Base-by-base conservation (phyloP, 2,113 vertebrate genomes). In the Cyanoderma ruficeps region DNA sequence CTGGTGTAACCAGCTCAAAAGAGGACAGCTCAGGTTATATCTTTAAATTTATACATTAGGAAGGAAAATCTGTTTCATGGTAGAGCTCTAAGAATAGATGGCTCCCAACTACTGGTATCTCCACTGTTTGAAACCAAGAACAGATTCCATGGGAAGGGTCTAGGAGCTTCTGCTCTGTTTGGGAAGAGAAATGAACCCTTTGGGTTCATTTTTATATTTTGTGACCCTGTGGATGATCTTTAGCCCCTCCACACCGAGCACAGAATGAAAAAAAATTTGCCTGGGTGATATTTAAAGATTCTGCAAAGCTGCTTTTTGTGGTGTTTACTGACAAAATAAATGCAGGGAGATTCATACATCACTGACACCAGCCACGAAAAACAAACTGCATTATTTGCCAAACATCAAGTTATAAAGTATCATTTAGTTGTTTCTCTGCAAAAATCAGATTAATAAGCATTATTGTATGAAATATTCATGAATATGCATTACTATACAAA, bases 401-500 rank as follows among this genome's bases (percentile, higher is more conserved):
- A 83, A 93, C 90, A 90, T 59, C 78, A 93, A 92, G 75, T 83
- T 85, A 75, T 72, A 89, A 96, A 93, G 72, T 65, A 93, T 52
- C 23, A 35, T 88, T 83, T 75, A 68, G 37, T 46, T 85, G 46
- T 95, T 96, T 82, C 71, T 95, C 72, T 94, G 42, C 22, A 90
- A 94, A 97, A 97, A 37, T 28, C 81, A 97, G 97, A 97, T 95
- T 96, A 97, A 91, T 97, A 95, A 94, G 50, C 77, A 78, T 94
- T 95, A 89, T 71, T 87, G 47, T 37, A 77, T 95, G 92, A 97
- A 96, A 95, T 92, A 94, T 91, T 79, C 95, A 97, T 97, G 94
- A 98, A 98, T 98, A 98, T 98, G 95, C 69, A 97, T 98, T 97
- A 96, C 93, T 97, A 72, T 68, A 96, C 74, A 97, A 97, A 95